Evolutionary conservation across 2,113 vertebrate species (phyloP), one percentile per base, ranked within the genome.

Genomic region (Pomatorhinus ruficollis): DNA sequence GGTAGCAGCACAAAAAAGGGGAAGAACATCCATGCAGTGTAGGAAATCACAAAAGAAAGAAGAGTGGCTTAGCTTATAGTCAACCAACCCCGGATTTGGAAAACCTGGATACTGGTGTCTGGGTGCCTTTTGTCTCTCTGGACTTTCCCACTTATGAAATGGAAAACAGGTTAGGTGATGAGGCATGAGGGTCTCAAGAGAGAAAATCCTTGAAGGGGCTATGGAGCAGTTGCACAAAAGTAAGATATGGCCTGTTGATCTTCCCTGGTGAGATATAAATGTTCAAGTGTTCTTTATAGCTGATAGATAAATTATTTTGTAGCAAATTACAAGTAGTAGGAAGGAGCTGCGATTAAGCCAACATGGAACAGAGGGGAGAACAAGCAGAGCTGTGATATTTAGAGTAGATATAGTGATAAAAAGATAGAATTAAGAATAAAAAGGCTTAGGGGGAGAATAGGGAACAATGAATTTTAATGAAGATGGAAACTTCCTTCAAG

Each of bases 381-480:
- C 52, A 94, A 85, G 30, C 37, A 92, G 68, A 92, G 21, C 57
- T 89, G 64, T 40, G 59, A 52, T 89, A 49, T 84, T 87, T 87
- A 49, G 15, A 79, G 72, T 45, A 71, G 24, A 78, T 60, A 53
- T 0, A 82, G 72, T 45, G 59, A 74, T 63, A 90, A 49, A 1
- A 92, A 72, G 47, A 83, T 20, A 70, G 53, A 91, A 85, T 90
- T 88, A 79, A 75, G 39, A 90, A 49, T 68, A 88, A 90, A 53
- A 68, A 81, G 15, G 19, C 72, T 88, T 84, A 33, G 60, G 86
- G 37, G 53, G n/a, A 89, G 44, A 79, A 75, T 5, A 78, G 15
- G 63, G 85, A 95, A 74, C 68, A 86, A 88, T 74, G 54, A 56
- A 90, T 95, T 88, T 80, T 86, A 97, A 90, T 74, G 71, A 90